Evolutionary conservation across 2,113 vertebrate species (phyloP).

Genomic region (Alouatta palliata): DNA sequence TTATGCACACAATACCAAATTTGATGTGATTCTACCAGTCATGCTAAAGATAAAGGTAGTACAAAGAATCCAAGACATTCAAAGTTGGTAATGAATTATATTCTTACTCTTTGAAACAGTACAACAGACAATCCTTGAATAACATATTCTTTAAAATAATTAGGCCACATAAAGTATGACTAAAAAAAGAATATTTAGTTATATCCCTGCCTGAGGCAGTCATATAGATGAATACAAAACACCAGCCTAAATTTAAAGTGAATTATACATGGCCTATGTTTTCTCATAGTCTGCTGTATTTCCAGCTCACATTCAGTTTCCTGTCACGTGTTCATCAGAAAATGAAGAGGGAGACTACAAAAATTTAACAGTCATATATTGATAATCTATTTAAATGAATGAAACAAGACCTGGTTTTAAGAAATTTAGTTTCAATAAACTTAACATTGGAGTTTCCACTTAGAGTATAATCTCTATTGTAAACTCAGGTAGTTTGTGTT

Average conservation of each 20-base stretch:
- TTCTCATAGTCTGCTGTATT: slow-evolving; percentile 34
- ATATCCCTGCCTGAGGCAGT: not conserved
- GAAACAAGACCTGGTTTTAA: slow-evolving; percentile 42
- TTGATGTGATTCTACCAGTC: slow-evolving; percentile 5
- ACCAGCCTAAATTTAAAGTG: slow-evolving; percentile 50
- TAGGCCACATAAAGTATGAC: slow-evolving; percentile 6
- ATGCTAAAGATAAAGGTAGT: not conserved
- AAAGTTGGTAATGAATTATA: not conserved
- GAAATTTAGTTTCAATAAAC: slow-evolving; percentile 51
- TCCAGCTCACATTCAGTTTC: slow-evolving; percentile 49
- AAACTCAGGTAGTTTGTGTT: not conserved
- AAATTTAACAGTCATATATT: not conserved
- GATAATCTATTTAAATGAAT: not conserved
- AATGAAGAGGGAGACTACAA: slow-evolving; percentile 7
- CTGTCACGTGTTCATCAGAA: slow-evolving; percentile 49
- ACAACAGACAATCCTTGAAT: not conserved
- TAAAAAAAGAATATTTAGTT: slow-evolving; percentile 11
- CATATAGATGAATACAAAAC: slow-evolving; percentile 26
- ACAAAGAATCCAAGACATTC: not conserved
- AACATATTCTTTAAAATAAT: slow-evolving; percentile 29
- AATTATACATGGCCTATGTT: not conserved
- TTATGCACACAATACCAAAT: not conserved
- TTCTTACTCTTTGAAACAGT: slow-evolving; percentile 26
- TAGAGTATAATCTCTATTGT: slow-evolving; percentile 22
- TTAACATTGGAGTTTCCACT: slow-evolving; percentile 16